phyloP scores from a whole-genome alignment of 2,888 invertebrate genomes.

The Leucophenga maculata region DNA sequence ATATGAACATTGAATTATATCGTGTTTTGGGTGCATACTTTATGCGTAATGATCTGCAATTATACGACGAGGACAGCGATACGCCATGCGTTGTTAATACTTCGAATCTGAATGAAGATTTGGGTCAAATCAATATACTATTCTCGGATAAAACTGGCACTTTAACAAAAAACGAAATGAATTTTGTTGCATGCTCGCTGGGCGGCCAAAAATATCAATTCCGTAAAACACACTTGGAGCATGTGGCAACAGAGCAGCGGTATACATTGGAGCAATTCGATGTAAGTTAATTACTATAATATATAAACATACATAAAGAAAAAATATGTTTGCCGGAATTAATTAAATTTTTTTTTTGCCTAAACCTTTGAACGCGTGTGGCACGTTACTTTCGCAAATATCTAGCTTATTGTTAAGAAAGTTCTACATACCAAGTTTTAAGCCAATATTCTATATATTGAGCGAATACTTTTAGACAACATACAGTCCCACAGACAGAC shows the following conservation, averaged over 20 bases:
- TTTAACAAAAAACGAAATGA: conserved; percentile 88
- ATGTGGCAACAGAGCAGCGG: conserved; percentile 45
- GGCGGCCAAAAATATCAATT: conserved; percentile 75
- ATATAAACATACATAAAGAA: background rate
- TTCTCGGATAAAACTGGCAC: conserved; percentile 92
- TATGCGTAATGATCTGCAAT: conserved; percentile 83
- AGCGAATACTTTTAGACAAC: no score
- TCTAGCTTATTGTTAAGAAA: no score
- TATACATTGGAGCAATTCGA: conserved; percentile 60
- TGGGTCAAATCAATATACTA: conserved; percentile 86
- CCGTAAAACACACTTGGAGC: conserved; percentile 59
- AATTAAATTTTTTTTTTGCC: no score
- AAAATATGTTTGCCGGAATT: background rate
- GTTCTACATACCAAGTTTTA: no score
- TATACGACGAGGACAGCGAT: conserved; percentile 78
- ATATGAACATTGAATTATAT: conserved; percentile 86
- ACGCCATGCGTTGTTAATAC: conserved; percentile 83
- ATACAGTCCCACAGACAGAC: no score
- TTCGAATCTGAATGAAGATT: conserved; percentile 88
- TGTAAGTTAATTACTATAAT: conserved; percentile 48
- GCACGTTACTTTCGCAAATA: no score
- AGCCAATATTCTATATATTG: no score
- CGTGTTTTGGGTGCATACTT: conserved; percentile 79
- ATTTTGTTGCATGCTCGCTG: conserved; percentile 83
- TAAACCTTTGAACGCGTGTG: no score